These are phyloP conservation scores for Hemaris fuciformis DNA, from an alignment of 2,888 invertebrate species.

Conservation along the genomic window DNA sequence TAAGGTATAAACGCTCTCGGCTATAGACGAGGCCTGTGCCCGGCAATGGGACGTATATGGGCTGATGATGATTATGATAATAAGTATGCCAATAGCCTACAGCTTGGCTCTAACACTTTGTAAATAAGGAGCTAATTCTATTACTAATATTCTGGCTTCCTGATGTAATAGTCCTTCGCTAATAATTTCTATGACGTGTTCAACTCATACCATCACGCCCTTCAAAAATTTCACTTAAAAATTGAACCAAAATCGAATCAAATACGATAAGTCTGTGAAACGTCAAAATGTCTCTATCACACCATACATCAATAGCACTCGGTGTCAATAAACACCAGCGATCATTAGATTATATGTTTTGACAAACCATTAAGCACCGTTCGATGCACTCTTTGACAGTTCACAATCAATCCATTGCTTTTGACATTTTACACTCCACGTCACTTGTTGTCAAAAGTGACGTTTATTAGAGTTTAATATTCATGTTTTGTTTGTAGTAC, in stretches of 20 bases:
- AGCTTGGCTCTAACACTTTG: too few relatives aligned
- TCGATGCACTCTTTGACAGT: slow-evolving; percentile 46
- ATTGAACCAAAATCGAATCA: neutral
- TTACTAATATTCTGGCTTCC: too few relatives aligned
- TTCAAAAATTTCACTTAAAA: neutral
- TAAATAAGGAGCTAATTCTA: too few relatives aligned
- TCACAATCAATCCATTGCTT: slow-evolving; percentile 55
- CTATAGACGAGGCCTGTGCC: too few relatives aligned
- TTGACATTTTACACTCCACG: slow-evolving; percentile 72
- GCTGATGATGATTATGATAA: too few relatives aligned
- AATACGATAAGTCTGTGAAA: slow-evolving; percentile 42
- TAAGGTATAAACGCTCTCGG: too few relatives aligned
- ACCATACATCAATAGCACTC: slow-evolving; percentile 59
- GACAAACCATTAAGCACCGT: slow-evolving; percentile 70
- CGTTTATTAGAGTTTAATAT: neutral
- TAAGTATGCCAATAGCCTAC: too few relatives aligned
- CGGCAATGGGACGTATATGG: too few relatives aligned
- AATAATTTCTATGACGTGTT: too few relatives aligned
- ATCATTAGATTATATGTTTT: slow-evolving; percentile 71
- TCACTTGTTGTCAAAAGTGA: slow-evolving; percentile 39
- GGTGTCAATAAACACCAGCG: slow-evolving; percentile 54
- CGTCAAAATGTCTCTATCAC: slow-evolving; percentile 52
- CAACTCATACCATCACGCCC: too few relatives aligned
- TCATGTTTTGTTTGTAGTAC: neutral
- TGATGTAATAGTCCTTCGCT: too few relatives aligned